Base-by-base conservation (phyloP, 2,797 vertebrate species). In the Macropodus opercularis region DNA sequence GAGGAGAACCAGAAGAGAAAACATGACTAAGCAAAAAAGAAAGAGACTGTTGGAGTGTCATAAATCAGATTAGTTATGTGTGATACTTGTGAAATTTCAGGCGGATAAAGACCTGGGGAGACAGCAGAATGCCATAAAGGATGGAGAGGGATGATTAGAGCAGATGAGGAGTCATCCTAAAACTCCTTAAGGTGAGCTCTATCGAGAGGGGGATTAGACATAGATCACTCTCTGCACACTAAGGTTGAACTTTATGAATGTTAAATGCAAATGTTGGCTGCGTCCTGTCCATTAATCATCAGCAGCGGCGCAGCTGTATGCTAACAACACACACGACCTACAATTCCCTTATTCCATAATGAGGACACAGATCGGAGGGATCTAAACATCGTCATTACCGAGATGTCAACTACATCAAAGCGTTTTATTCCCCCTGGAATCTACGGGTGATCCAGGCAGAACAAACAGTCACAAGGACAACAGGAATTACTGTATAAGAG, bases 251-350 rank as follows among this genome's bases (percentile, higher is more conserved):
- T 52, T 59, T 59, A 43, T 60, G 22, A 39, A 75, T 52, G 56
- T 66, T 44, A 59, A 63, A 66, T 43, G 39, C 60, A 57, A 61
- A 73, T 40, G 36, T 46, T 35, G 52, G 41, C 39, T 41, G 35
- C n/a, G 11, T 41, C 34, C 27, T 36, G 15, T 56, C 60, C 50
- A 47, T 74, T 64, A 72, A 73, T 68, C 52, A 72, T 29, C 44
- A 40, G 50, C 9, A 32, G 44, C 34, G 39, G 22, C 41, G 11
- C 26, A 31, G 42, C 44, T 53, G 56, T 68, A 67, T 35, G 19
- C 46, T 60, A 64, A 67, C 62, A 77, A 75, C 51, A 82, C 71
- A 74, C 51, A 67, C 74, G 58, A 57, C 26, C 39, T 43, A 40
- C 60, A 44, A 42, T 63, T 40, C 63, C 24, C 17, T 34, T 40